Conservation (phyloP, 2,113 vertebrate species). For the Taxidea taxus region DNA sequence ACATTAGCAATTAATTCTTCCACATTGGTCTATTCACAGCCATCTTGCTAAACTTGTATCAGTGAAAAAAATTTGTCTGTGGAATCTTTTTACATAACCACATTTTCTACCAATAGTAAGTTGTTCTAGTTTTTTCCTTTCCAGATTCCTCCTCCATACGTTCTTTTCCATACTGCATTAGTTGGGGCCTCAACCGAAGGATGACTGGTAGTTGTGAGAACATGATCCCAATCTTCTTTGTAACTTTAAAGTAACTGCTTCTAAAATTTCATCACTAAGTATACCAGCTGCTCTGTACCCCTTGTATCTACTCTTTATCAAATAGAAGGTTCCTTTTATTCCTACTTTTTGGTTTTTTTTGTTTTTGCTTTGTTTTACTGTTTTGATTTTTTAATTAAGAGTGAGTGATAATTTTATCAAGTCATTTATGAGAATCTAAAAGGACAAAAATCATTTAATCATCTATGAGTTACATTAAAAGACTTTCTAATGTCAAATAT, state of each 20-base stretch:
- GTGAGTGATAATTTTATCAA: not conserved
- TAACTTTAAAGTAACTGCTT: not conserved
- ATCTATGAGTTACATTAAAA: not conserved
- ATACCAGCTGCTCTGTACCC: not conserved
- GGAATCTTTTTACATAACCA: not conserved
- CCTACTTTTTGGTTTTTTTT: not conserved
- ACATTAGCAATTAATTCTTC: not conserved
- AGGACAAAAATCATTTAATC: not conserved
- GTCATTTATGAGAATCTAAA: not conserved
- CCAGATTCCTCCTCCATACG: not conserved
- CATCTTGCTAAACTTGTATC: not conserved
- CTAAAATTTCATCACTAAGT: not conserved
- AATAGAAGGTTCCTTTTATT: not conserved
- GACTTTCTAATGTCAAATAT: not conserved
- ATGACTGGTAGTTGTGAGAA: not conserved
- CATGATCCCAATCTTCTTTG: not conserved
- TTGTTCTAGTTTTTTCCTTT: not conserved
- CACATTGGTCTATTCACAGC: not conserved
- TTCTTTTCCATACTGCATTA: not conserved
- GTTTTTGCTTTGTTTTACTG: not conserved
- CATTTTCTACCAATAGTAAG: not conserved
- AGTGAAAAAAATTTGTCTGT: not conserved
- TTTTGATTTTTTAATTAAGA: slow-evolving; percentile 5
- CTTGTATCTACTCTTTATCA: not conserved
- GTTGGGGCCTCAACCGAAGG: not conserved